Percentiles rank a stretch among this genome's conserved stretches.
phyloP scores from a whole-genome alignment of 2,113 vertebrate genomes.

The Etheostoma cragini region DNA sequence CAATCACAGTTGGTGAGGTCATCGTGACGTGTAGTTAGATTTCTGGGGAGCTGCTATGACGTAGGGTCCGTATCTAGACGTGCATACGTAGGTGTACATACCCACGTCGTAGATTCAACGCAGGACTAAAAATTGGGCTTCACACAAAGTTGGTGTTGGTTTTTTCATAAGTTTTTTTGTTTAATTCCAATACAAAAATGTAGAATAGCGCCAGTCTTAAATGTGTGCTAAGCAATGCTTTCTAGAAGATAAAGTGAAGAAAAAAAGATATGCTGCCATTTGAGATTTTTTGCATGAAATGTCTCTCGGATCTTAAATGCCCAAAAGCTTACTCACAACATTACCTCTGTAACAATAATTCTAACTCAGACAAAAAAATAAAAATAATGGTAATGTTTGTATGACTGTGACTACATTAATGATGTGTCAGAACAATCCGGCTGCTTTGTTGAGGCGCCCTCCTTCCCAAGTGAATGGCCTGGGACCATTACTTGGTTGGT shows the following conservation, averaged over 20 bases:
- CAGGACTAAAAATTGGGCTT: no score
- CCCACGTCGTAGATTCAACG: no score
- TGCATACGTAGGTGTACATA: no score
- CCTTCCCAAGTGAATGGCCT: conserved; percentile 34
- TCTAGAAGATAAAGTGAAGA: not conserved
- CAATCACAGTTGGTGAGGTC: no score
- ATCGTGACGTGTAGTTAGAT: no score
- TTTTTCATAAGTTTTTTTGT: not conserved
- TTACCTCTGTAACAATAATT: not conserved
- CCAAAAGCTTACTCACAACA: not conserved
- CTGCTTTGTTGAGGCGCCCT: conserved; percentile 63
- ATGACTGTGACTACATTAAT: conserved; percentile 7
- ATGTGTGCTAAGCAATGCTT: not conserved
- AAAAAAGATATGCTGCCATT: not conserved
- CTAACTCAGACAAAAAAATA: not conserved
- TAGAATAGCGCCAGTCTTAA: not conserved
- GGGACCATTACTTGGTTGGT: conserved; percentile 62
- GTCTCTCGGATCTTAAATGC: not conserved
- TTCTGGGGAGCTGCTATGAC: no score
- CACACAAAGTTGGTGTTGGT: not conserved
- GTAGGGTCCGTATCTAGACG: no score
- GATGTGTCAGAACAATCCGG: conserved; percentile 51
- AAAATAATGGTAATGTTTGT: not conserved
- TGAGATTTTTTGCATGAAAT: not conserved
- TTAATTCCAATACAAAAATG: not conserved